A percentile compares a stretch with the other conserved stretches of the same genome.
phyloP scores from a whole-genome alignment of 2,888 invertebrate species.

The Dyspetes luteomarginatus region DNA sequence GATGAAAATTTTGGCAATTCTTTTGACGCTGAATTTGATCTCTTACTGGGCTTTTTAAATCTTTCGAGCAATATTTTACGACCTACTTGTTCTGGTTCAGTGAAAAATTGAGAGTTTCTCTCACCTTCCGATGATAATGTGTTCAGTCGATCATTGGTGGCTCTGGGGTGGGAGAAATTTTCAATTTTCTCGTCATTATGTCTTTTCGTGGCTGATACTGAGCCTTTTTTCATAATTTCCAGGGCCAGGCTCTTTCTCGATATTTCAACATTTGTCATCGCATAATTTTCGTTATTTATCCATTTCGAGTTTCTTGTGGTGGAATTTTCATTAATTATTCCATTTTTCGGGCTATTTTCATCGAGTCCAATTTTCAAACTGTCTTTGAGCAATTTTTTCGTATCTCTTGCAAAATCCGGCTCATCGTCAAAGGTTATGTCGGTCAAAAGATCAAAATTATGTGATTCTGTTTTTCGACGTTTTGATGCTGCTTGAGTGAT shows the following conservation, averaged over 20 bases:
- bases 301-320: too few species aligned
- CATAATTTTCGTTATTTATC: too few species aligned
- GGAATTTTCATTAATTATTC: too few species aligned
- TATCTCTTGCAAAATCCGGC: slow-evolving; percentile 52
- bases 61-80: background rate
- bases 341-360: too few species aligned
- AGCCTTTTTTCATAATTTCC: slow-evolving; percentile 50
- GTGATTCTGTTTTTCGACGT: slow-evolving; percentile 39
- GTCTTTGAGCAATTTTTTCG: background rate
- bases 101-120: slow-evolving; percentile 28
- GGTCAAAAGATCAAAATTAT: slow-evolving; percentile 13
- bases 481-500: slow-evolving; percentile 54
- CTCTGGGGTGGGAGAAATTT: slow-evolving; percentile 27
- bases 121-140: background rate
- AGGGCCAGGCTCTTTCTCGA: slow-evolving; percentile 53
- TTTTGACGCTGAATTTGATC: slow-evolving; percentile 14
- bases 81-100: background rate
- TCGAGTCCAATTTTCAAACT: slow-evolving; percentile 34
- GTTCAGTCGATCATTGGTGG: too few species aligned
- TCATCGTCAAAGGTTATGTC: slow-evolving; percentile 60
- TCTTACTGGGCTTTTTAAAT: slow-evolving; percentile 44
- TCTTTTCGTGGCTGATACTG: background rate
- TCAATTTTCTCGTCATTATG: background rate
- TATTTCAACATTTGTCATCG: slow-evolving; percentile 34
- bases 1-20: slow-evolving; percentile 24